These are phyloP conservation scores for Lycaon pictus DNA, from an alignment of 2,113 vertebrate genomes.

Conservation along the genomic window DNA sequence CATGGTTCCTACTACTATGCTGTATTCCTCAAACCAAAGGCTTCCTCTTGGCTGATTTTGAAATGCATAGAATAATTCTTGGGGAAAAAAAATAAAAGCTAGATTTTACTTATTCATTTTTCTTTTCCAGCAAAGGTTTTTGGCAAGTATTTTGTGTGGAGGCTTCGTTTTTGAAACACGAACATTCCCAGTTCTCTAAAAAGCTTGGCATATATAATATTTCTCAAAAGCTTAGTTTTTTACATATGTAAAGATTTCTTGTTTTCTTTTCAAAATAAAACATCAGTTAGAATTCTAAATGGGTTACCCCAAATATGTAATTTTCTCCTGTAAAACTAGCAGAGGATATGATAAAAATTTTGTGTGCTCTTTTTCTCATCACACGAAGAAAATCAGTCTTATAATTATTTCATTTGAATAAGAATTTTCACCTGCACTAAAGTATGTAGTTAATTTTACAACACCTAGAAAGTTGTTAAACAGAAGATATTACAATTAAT, in stretches of 20 bases:
- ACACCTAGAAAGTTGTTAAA: background rate
- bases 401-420: constrained; percentile 1
- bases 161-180: background rate
- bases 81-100: background rate
- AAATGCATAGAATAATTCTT: background rate
- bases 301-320: background rate
- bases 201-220: background rate
- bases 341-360: background rate
- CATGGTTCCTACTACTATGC: background rate
- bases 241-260: background rate
- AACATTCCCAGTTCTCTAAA: background rate
- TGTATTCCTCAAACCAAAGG: background rate
- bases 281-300: background rate
- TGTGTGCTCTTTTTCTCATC: background rate
- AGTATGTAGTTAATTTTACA: background rate
- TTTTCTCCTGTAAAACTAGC: constrained; percentile 22
- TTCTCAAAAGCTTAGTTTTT: background rate
- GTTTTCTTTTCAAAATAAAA: constrained; percentile 35
- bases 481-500: background rate
- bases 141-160: background rate
- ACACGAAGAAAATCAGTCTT: background rate
- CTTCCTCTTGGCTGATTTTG: background rate
- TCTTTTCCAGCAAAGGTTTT: background rate
- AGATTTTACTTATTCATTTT: background rate
- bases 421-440: background rate